A percentile compares a stretch with the other conserved stretches of the same genome.
Conservation (phyloP, 2,797 vertebrate species). For the Crotalus adamanteus region DNA sequence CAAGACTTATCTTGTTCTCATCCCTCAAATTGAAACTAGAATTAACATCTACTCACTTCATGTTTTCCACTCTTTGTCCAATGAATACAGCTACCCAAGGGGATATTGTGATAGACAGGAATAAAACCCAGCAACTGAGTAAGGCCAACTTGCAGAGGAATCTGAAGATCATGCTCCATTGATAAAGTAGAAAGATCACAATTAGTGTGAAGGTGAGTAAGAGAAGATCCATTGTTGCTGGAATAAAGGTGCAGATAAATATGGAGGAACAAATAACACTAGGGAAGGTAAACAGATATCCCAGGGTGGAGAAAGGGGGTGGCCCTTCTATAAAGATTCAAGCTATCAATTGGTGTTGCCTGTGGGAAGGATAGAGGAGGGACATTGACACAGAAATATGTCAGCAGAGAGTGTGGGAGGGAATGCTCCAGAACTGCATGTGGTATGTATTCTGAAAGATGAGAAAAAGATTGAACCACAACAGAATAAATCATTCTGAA, state of each 20-base stretch:
- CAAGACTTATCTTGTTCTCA: not conserved
- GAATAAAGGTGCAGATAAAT: not conserved
- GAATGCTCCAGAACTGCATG: not conserved
- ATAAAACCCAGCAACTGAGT: not conserved
- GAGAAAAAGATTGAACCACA: not conserved
- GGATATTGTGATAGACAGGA: not conserved
- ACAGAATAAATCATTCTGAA: not conserved
- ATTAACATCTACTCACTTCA: conserved; percentile 10
- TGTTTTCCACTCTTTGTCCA: not conserved
- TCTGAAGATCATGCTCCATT: not conserved
- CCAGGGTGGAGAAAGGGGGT: not conserved
- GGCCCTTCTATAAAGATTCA: not conserved
- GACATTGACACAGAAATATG: not conserved
- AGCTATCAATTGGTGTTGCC: not conserved
- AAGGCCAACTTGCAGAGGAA: conserved; percentile 13
- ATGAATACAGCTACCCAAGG: not conserved
- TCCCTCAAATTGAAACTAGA: not conserved
- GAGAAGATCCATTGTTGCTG: conserved; percentile 2
- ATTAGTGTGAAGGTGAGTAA: not conserved
- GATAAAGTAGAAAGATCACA: conserved; percentile 3
- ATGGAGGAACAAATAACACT: not conserved
- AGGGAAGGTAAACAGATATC: not conserved
- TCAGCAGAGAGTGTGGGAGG: not conserved
- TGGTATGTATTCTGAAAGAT: not conserved
- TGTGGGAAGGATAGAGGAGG: not conserved